phyloP scores from a whole-genome alignment of 2,888 invertebrate genomes.

The Parnassius apollo region DNA sequence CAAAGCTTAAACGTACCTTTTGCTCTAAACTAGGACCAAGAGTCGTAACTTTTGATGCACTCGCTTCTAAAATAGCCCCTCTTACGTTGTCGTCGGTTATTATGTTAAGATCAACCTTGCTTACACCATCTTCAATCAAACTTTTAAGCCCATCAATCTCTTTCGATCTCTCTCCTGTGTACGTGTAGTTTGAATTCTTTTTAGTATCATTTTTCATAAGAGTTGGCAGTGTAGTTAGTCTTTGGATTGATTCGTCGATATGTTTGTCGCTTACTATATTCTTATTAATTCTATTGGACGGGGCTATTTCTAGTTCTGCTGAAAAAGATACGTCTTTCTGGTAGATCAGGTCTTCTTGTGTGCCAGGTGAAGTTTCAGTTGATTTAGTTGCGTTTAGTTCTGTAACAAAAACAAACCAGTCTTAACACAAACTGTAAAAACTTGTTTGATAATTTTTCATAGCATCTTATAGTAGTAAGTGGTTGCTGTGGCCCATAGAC shows the following conservation, averaged over 20 bases:
- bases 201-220: constrained; percentile 29
- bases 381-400: constrained; percentile 88
- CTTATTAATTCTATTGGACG: constrained; percentile 74
- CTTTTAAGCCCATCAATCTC: constrained; percentile 67
- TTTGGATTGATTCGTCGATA: constrained; percentile 51
- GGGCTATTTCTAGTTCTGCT: constrained; percentile 84
- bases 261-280: constrained; percentile 59
- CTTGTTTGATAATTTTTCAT: too few species aligned
- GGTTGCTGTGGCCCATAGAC: too few species aligned
- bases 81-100: constrained; percentile 58
- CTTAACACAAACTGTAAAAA: neutral
- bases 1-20: constrained; percentile 65
- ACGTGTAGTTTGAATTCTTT: constrained; percentile 53
- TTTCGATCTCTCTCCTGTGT: constrained; percentile 66
- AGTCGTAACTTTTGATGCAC: constrained; percentile 67
- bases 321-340: constrained; percentile 90
- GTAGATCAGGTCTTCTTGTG: constrained; percentile 86
- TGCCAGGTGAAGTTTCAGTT: constrained; percentile 74
- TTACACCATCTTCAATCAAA: constrained; percentile 71
- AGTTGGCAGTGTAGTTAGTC: constrained; percentile 45
- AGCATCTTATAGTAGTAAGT: too few species aligned
- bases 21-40: constrained; percentile 85
- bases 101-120: constrained; percentile 66
- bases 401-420: constrained; percentile 59
- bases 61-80: constrained; percentile 42